These are phyloP conservation scores for Pilophorus perplexus DNA, from an alignment of 2,888 invertebrate genomes.

Conservation along the genomic window DNA sequence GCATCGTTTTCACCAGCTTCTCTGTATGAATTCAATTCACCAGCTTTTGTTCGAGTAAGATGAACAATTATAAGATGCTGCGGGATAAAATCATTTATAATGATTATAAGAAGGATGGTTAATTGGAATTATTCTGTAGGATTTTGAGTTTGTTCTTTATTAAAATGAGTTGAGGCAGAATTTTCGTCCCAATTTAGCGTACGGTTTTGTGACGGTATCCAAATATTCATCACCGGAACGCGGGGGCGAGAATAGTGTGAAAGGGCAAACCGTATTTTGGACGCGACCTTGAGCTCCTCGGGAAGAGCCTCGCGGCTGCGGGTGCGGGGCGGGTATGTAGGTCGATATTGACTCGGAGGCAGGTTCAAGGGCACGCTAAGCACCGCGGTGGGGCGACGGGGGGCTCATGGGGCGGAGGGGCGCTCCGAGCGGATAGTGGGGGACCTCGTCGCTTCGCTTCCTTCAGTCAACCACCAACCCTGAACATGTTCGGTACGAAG, in stretches of 20 bases:
- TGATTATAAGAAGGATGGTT: no score
- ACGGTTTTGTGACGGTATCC: neutral
- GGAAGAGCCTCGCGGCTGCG: neutral
- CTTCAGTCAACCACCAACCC: constrained; percentile 28
- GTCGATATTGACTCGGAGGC: constrained; percentile 53
- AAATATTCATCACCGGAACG: neutral
- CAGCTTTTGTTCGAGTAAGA: no score
- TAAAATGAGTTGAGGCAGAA: no score
- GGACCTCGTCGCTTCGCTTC: neutral
- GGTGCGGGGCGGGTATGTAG: constrained; percentile 51
- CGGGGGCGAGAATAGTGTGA: constrained; percentile 8
- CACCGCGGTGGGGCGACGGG: constrained; percentile 5
- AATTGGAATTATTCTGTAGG: no score
- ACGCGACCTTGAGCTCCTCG: constrained; percentile 38
- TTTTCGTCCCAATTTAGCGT: no score
- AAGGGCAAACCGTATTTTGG: constrained; percentile 23
- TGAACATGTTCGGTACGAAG: neutral
- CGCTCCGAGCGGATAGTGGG: constrained; percentile 1
- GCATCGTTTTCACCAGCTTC: no score
- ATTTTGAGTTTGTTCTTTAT: no score
- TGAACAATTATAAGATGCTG: no score
- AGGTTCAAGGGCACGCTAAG: constrained; percentile 50
- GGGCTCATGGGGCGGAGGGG: constrained; percentile 7
- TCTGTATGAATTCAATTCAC: no score
- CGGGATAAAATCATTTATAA: no score